phyloP scores from a whole-genome alignment of 2,888 invertebrate species.

The Andrena haemorrhoa region DNA sequence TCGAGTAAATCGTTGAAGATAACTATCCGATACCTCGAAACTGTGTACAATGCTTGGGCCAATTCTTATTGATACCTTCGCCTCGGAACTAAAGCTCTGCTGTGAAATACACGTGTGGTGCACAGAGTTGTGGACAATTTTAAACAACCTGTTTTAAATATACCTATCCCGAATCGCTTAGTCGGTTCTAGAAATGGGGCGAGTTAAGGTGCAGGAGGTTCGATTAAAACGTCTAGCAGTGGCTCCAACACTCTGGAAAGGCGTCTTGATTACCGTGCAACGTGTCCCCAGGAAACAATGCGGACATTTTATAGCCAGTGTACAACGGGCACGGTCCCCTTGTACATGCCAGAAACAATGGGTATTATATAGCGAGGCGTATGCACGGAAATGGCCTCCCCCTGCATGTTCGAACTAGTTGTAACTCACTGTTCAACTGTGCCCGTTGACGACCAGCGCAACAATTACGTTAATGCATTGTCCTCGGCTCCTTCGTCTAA shows the following conservation, averaged over 20 bases:
- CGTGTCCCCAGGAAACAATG: constrained; percentile 67
- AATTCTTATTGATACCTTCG: too few relatives aligned
- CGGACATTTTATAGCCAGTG: constrained; percentile 64
- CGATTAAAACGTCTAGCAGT: constrained; percentile 30
- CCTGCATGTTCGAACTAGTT: constrained; percentile 73
- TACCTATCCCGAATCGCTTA: too few relatives aligned
- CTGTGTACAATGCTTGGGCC: too few relatives aligned
- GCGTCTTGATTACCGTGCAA: constrained; percentile 65
- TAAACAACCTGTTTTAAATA: too few relatives aligned
- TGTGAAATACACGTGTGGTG: too few relatives aligned
- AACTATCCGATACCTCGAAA: too few relatives aligned
- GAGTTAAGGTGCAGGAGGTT: constrained; percentile 8
- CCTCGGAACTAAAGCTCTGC: too few relatives aligned
- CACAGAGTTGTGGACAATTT: too few relatives aligned
- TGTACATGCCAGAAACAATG: constrained; percentile 70
- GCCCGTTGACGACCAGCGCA: constrained; percentile 67
- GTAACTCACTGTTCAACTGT: constrained; percentile 64
- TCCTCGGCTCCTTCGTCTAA: constrained; percentile 64
- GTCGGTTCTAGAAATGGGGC: background rate
- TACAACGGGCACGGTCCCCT: constrained; percentile 63
- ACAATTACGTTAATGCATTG: constrained; percentile 76
- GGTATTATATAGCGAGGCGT: constrained; percentile 69
- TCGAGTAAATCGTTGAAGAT: too few relatives aligned
- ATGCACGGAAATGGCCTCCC: constrained; percentile 71
- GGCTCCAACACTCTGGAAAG: constrained; percentile 1